Percentiles rank a stretch among this genome's conserved stretches.
These are phyloP conservation scores for Pseudomugil gertrudae DNA, from an alignment of 2,797 vertebrate genomes.

Conservation along the genomic window DNA sequence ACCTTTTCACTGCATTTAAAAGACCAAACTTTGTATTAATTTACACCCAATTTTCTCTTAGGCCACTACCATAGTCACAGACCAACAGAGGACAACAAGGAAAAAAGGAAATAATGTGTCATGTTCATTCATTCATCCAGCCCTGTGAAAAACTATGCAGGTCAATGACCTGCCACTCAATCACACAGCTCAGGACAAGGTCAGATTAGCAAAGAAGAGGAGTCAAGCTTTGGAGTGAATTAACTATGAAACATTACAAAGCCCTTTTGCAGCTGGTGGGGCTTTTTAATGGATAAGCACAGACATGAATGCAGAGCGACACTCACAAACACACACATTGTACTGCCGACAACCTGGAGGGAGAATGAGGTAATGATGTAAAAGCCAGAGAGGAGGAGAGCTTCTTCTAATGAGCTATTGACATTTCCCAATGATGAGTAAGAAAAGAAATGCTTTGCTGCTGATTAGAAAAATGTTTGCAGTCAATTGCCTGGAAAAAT, in stretches of 20 bases:
- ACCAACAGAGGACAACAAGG: background rate
- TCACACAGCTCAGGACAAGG: conserved; percentile 41
- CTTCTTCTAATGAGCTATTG: conserved; percentile 69
- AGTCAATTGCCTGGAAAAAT: conserved; percentile 7
- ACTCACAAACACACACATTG: conserved; percentile 16
- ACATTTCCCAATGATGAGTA: conserved; percentile 57
- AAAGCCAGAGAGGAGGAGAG: conserved; percentile 38
- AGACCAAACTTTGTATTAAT: no score
- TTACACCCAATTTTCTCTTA: no score
- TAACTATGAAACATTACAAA: conserved; percentile 55
- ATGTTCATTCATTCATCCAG: background rate
- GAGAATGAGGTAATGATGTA: conserved; percentile 70
- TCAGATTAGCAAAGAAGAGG: conserved; percentile 40
- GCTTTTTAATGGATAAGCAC: conserved; percentile 36
- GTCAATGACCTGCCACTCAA: conserved; percentile 35
- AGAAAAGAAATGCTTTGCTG: conserved; percentile 14
- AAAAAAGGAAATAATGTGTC: no score
- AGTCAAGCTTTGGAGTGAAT: conserved; percentile 27
- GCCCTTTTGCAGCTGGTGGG: conserved; percentile 15
- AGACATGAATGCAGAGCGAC: conserved; percentile 17
- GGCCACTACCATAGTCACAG: no score
- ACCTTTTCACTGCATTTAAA: no score
- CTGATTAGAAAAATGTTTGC: conserved; percentile 28
- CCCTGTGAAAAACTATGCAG: conserved; percentile 30
- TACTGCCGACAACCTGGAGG: conserved; percentile 38